Conservation (phyloP, 2,113 vertebrate species). For the Crocuta crocuta region DNA sequence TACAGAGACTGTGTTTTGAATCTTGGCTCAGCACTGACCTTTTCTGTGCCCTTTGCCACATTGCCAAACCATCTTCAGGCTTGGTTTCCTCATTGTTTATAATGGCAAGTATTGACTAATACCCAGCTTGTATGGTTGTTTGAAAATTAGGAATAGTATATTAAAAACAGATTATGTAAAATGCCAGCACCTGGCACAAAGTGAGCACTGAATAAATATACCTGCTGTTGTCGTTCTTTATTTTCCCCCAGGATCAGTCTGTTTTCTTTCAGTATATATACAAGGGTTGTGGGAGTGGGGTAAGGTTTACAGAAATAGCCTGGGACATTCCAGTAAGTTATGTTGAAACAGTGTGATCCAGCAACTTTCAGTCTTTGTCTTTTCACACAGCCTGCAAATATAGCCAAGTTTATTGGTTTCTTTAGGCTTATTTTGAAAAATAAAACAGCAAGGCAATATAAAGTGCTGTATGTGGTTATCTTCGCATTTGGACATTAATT, state of each 20-base stretch:
- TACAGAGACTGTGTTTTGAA: not conserved
- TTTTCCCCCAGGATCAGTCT: not conserved
- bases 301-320: not conserved
- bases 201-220: not conserved
- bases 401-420: not conserved
- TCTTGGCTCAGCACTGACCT: not conserved
- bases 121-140: not conserved
- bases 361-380: not conserved
- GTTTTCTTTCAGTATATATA: not conserved
- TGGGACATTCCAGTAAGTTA: not conserved
- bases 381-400: not conserved
- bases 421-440: constrained; percentile 2
- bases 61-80: not conserved
- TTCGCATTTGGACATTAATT: not conserved
- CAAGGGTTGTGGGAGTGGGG: not conserved
- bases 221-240: not conserved
- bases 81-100: not conserved
- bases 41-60: not conserved
- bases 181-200: not conserved
- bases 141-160: not conserved
- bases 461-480: not conserved
- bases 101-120: not conserved
- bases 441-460: not conserved
- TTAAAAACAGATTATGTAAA: constrained; percentile 1
- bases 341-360: not conserved